A percentile compares a stretch with the other conserved stretches of the same genome.
Conservation (phyloP, 1,140 invertebrate genomes). For the Euura saliciscinereae region DNA sequence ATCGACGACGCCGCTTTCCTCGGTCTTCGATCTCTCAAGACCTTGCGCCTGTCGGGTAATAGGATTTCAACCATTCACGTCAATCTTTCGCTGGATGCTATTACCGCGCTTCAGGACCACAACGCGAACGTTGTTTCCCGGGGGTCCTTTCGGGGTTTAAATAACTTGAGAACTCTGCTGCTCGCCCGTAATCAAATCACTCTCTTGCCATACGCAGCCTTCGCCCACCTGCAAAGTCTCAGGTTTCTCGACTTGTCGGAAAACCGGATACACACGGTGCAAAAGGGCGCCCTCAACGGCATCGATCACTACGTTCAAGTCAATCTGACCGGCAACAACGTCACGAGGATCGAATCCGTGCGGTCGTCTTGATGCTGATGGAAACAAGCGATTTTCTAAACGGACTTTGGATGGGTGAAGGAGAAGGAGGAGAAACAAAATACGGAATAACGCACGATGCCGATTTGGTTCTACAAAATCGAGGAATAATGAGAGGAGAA, state of each 20-base stretch:
- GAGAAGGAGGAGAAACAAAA: no score
- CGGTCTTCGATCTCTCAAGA: background rate
- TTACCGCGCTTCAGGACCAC: background rate
- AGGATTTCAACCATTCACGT: background rate
- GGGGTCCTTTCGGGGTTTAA: background rate
- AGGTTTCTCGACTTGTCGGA: background rate
- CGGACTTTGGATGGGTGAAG: no score
- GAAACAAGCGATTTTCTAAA: no score
- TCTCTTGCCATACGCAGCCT: background rate
- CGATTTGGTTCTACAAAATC: background rate
- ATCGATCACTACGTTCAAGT: background rate
- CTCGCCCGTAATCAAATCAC: background rate
- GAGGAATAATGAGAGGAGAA: conserved; percentile 1
- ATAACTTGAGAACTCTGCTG: background rate
- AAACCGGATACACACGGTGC: background rate
- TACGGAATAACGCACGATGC: no score
- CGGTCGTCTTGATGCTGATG: background rate
- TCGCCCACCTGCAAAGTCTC: background rate
- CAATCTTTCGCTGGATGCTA: background rate
- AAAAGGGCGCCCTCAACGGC: background rate
- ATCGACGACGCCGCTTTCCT: conserved; percentile 1
- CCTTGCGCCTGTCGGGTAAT: background rate
- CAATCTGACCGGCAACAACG: background rate
- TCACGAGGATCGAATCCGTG: background rate
- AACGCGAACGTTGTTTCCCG: background rate